These are phyloP conservation scores for Luidia sarsii DNA, from an alignment of 53 echinoderm and acorn worm genomes.

Conservation along the genomic window DNA sequence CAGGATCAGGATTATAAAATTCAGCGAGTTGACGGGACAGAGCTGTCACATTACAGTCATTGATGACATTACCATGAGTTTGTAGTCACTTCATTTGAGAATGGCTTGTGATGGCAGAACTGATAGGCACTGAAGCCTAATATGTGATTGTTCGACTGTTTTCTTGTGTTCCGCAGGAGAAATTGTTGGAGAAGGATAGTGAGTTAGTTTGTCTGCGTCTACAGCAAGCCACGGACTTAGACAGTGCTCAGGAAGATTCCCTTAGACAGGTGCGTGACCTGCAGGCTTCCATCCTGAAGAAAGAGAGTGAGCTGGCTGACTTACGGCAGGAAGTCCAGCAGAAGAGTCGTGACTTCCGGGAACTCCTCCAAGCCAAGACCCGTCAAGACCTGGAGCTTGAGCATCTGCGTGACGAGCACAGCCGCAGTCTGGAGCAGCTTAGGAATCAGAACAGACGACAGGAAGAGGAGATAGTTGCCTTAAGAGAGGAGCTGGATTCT, in stretches of 20 bases:
- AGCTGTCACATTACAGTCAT: too few species aligned
- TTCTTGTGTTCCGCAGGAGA: constrained; percentile 69
- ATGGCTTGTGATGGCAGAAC: too few species aligned
- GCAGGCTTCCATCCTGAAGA: constrained; percentile 70
- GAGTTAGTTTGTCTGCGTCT: constrained; percentile 71
- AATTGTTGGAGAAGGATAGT: constrained; percentile 77
- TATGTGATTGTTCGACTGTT: background rate
- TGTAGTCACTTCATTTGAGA: too few species aligned
- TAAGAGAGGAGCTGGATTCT: constrained; percentile 67
- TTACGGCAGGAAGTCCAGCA: constrained; percentile 69
- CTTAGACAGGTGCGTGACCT: constrained; percentile 76
- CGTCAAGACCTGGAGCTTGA: constrained; percentile 84
- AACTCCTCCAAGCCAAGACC: constrained; percentile 76
- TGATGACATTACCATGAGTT: too few species aligned
- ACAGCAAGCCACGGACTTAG: constrained; percentile 75
- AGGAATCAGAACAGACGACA: constrained; percentile 76
- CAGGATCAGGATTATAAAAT: too few species aligned
- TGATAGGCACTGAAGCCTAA: too few species aligned
- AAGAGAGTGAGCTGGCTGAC: constrained; percentile 71
- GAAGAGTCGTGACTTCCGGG: constrained; percentile 66
- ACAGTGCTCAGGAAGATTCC: constrained; percentile 73
- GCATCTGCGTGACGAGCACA: constrained; percentile 68
- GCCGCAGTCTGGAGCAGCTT: constrained; percentile 73
- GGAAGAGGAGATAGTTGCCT: constrained; percentile 73
- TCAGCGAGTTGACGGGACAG: too few species aligned